A percentile compares a stretch with the other conserved stretches of the same genome.
Evolutionary conservation across 92 coral and sea anemone species (phyloP).

Genomic region (Parazoanthus swiftii): DNA sequence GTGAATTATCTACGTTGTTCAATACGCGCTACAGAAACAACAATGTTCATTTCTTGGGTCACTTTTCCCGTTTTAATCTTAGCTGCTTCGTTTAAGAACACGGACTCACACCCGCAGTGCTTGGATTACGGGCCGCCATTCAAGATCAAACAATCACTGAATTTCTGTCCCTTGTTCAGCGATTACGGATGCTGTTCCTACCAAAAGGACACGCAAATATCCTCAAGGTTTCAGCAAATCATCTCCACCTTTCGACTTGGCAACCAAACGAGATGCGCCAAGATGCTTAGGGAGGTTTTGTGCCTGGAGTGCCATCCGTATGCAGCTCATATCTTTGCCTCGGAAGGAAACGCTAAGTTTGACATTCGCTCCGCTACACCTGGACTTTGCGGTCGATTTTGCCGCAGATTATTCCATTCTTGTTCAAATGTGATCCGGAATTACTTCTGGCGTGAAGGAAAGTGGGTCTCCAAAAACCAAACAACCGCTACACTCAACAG

Average conservation of each 20-base stretch:
- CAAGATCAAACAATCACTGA: constrained; percentile 41
- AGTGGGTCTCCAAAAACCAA: constrained; percentile 43
- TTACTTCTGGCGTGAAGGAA: constrained; percentile 49
- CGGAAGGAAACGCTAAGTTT: constrained; percentile 79
- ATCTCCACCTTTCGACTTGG: constrained; percentile 47
- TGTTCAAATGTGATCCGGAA: constrained; percentile 60
- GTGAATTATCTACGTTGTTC: background rate
- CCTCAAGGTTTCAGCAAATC: constrained; percentile 42
- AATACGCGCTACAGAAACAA: background rate
- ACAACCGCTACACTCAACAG: background rate
- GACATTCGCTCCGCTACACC: constrained; percentile 71
- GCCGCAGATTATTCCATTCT: constrained; percentile 47
- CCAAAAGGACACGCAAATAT: constrained; percentile 58
- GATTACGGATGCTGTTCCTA: constrained; percentile 82
- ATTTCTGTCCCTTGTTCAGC: constrained; percentile 70
- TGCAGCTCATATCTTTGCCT: constrained; percentile 90
- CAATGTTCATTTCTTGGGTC: background rate
- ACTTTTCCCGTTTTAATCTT: background rate
- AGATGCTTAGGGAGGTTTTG: constrained; percentile 63
- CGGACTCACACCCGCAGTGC: constrained; percentile 80
- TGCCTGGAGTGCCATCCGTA: constrained; percentile 90
- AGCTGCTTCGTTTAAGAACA: background rate
- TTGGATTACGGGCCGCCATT: constrained; percentile 90
- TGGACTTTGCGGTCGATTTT: constrained; percentile 66
- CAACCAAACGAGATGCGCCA: constrained; percentile 55